Base-by-base conservation (phyloP, 2,113 vertebrate species). In the Motacilla alba region DNA sequence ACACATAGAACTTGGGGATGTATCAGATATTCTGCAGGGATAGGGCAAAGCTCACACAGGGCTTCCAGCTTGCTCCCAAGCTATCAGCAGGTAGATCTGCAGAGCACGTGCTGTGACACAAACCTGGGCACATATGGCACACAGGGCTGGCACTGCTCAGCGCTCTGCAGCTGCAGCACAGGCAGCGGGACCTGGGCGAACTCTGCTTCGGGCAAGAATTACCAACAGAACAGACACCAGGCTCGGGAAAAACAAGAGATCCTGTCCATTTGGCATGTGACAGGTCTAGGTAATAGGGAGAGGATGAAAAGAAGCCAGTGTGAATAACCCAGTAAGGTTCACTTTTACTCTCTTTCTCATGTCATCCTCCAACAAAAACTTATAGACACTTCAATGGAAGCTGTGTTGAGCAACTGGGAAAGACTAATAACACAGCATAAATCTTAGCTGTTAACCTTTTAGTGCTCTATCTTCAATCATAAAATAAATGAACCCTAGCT, bases 401-500 rank as follows among this genome's bases (percentile, higher is more conserved):
- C 53, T 52, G 55, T 21, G 27, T 43, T 83, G 26, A 77, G 35
- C 43, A 90, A 89, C 33, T 7, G n/a, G 49, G 59, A 76, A 75
- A 80, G 64, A 74, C 35, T 62, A 73, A 24, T 6, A 93, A 87
- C 50, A 62, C 19, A 72, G 44, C 31, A 83, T 31, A 91, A 75
- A 83, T 27, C 27, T 41, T 28, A 78, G 58, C 2, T 44, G 9
- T 64, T 88, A 67, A 55, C 47, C 33, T 75, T 81, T 23, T 8
- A 62, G n/a, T 60, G 55, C 24, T 90, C 83, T 67, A 87, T 83
- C 37, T 87, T 86, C 30, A 55, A n/a, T 53, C 27, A 37, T 44
- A 91, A 93, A 89, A 89, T 20, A 80, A 18, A 92, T 44, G 70
- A 88, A 87, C 30, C 17, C 22, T 56, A 78, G 19, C 60, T 77